phyloP scores from a whole-genome alignment of 30 jellyfish, hydroid and myxozoan genomes.

The Hydra vulgaris region DNA sequence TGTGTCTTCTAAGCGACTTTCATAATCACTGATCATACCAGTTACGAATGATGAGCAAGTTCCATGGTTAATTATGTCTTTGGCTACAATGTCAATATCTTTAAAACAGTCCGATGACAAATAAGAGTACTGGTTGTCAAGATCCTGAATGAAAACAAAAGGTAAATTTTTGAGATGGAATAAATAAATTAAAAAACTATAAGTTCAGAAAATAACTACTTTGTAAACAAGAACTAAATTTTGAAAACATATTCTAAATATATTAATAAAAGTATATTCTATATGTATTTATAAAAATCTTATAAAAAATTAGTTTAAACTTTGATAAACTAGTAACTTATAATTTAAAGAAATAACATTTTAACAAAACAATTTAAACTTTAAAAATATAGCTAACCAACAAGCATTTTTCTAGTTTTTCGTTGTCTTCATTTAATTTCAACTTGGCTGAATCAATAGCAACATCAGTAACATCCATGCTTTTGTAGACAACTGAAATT shows the following conservation, averaged over 20 bases:
- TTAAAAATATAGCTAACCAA: slow-evolving; percentile 25
- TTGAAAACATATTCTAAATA: no score
- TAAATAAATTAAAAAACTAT: background rate
- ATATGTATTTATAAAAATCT: no score
- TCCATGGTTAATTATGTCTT: slow-evolving; percentile 16
- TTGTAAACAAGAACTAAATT: no score
- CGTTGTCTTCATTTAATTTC: slow-evolving; percentile 62
- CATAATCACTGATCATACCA: slow-evolving; percentile 45
- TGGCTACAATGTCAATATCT: slow-evolving; percentile 54
- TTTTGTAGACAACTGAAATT: slow-evolving; percentile 33
- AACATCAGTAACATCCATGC: slow-evolving; percentile 68
- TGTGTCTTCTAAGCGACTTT: slow-evolving; percentile 58
- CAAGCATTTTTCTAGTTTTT: slow-evolving; percentile 63
- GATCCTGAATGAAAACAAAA: slow-evolving; percentile 31
- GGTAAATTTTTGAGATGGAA: background rate
- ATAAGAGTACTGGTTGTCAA: slow-evolving; percentile 35
- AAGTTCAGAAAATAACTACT: no score
- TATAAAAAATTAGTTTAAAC: no score
- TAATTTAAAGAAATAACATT: no score
- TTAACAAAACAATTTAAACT: no score
- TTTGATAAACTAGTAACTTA: no score
- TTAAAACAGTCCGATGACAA: slow-evolving; percentile 47
- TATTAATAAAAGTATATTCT: no score
- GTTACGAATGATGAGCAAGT: slow-evolving; percentile 42
- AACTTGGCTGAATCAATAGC: slow-evolving; percentile 63